phyloP scores from a whole-genome alignment of 2,888 invertebrate genomes.

The Hofmannophila pseudospretella region DNA sequence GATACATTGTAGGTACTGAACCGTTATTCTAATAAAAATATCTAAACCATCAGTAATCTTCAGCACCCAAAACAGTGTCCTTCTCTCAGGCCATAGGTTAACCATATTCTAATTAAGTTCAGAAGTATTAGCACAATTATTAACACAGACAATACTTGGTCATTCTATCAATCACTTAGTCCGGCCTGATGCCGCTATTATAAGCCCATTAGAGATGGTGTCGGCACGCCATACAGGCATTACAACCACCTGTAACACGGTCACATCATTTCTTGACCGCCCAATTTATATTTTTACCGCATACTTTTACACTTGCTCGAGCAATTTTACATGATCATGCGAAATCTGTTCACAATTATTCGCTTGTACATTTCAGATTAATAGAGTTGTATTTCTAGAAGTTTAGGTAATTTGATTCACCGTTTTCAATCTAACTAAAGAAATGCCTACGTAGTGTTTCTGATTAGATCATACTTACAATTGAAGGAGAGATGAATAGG shows the following conservation, averaged over 20 bases:
- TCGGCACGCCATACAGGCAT: constrained; percentile 68
- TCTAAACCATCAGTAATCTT: too few relatives aligned
- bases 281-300: constrained; percentile 63
- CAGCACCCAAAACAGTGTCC: too few relatives aligned
- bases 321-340: constrained; percentile 55
- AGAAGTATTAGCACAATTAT: constrained; percentile 42
- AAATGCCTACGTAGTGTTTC: constrained; percentile 16
- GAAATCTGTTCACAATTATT: constrained; percentile 45
- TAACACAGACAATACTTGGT: constrained; percentile 51
- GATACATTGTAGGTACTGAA: too few relatives aligned
- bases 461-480: constrained; percentile 33
- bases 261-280: constrained; percentile 64
- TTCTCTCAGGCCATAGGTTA: not conserved
- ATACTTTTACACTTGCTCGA: constrained; percentile 39
- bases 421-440: constrained; percentile 42
- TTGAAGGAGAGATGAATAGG: constrained; percentile 32
- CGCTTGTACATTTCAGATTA: constrained; percentile 36
- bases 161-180: constrained; percentile 71
- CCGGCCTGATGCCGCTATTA: constrained; percentile 63
- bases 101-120: not conserved
- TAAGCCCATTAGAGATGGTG: constrained; percentile 68
- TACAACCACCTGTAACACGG: constrained; percentile 69
- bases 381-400: constrained; percentile 33
- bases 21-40: too few relatives aligned
- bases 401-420: constrained; percentile 45